phyloP scores from a whole-genome alignment of 2,797 vertebrate genomes.

The Perodicticus potto region DNA sequence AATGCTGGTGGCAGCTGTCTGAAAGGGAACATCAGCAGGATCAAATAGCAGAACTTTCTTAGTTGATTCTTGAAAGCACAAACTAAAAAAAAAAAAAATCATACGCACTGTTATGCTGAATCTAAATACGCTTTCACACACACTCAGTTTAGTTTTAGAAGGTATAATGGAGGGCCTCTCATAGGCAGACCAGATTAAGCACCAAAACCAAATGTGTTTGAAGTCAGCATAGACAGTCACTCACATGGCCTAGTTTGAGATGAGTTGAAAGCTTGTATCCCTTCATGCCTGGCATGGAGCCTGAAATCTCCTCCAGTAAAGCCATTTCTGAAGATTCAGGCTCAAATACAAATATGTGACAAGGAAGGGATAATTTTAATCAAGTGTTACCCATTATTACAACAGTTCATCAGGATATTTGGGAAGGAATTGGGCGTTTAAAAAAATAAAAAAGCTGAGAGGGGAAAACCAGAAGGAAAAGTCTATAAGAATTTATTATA shows the following conservation, averaged over 20 bases:
- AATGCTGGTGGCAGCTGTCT: constrained; percentile 89
- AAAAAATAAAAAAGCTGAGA: background rate
- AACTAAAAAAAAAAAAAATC: constrained; percentile 75
- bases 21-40: constrained; percentile 88
- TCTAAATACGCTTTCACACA: constrained; percentile 66
- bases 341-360: constrained; percentile 62
- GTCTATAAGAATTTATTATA: background rate
- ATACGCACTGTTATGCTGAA: constrained; percentile 59
- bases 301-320: constrained; percentile 57
- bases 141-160: constrained; percentile 47
- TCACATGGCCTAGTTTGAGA: constrained; percentile 59
- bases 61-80: constrained; percentile 88
- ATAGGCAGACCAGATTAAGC: constrained; percentile 64
- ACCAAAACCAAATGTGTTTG: constrained; percentile 66
- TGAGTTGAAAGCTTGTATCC: background rate
- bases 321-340: constrained; percentile 37
- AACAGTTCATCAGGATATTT: constrained; percentile 8
- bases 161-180: constrained; percentile 4
- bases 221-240: constrained; percentile 38
- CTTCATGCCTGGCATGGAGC: constrained; percentile 46
- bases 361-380: constrained; percentile 28
- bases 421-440: constrained; percentile 12
- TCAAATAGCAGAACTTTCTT: constrained; percentile 89
- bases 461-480: background rate
- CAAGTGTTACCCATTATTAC: background rate